phyloP scores from a whole-genome alignment of 2,113 vertebrate genomes.

The Notechis scutatus region DNA sequence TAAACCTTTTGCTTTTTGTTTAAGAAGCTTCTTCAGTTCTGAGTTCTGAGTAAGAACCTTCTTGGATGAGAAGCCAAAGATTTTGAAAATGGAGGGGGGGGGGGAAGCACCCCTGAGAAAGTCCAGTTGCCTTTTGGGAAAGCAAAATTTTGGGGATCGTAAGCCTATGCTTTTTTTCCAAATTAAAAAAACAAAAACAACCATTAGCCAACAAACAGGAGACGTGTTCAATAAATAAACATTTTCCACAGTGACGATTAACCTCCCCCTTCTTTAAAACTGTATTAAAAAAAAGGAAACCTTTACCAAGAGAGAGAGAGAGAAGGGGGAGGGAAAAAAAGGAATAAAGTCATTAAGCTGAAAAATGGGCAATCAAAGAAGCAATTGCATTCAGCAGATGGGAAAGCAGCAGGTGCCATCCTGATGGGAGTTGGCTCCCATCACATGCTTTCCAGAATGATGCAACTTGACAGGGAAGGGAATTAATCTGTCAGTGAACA shows the following conservation, averaged over 20 bases:
- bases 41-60: background rate
- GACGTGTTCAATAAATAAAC: background rate
- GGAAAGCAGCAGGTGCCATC: slow-evolving; percentile 91
- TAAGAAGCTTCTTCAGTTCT: background rate
- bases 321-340: slow-evolving; percentile 29
- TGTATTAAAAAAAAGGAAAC: slow-evolving; percentile 48
- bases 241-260: background rate
- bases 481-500: slow-evolving; percentile 79
- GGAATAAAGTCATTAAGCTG: slow-evolving; percentile 76
- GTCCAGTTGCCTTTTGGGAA: background rate
- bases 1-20: background rate
- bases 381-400: slow-evolving; percentile 81
- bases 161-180: background rate
- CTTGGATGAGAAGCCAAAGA: background rate
- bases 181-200: background rate
- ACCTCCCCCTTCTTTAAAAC: slow-evolving; percentile 43
- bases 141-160: background rate
- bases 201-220: background rate
- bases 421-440: slow-evolving; percentile 78
- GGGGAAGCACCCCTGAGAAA: background rate
- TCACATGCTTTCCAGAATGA: slow-evolving; percentile 81
- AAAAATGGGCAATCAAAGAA: slow-evolving; percentile 81
- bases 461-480: slow-evolving; percentile 87
- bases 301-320: slow-evolving; percentile 55
- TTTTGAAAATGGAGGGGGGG: background rate